Conservation (phyloP, 1,140 invertebrate species). For the Heliconius hewitsoni region DNA sequence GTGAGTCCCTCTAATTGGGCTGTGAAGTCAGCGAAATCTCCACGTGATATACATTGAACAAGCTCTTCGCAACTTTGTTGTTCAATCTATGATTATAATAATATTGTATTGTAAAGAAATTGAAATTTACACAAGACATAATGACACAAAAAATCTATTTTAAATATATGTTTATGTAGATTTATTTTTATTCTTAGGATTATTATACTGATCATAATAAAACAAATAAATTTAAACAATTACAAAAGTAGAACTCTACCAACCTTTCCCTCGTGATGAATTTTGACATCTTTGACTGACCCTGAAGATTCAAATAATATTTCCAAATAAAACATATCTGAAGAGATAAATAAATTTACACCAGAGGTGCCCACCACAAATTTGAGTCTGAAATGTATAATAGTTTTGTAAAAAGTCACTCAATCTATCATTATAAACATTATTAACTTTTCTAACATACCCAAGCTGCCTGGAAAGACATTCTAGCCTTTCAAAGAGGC, state of each 20-base stretch:
- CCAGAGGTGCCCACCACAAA: constrained; percentile 87
- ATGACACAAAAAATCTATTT: background rate
- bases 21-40: constrained; percentile 96
- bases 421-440: background rate
- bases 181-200: constrained; percentile 5
- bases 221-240: background rate
- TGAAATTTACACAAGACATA: background rate
- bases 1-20: constrained; percentile 94
- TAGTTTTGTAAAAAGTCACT: background rate
- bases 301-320: constrained; percentile 91
- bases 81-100: constrained; percentile 66
- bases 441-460: constrained; percentile 68
- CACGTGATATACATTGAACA: constrained; percentile 88
- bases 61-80: constrained; percentile 93
- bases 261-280: constrained; percentile 92
- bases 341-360: constrained; percentile 94
- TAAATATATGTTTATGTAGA: background rate
- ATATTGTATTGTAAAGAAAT: background rate
- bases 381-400: constrained; percentile 84
- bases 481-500: constrained; percentile 95
- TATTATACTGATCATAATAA: background rate
- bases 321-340: constrained; percentile 98
- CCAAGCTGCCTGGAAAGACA: constrained; percentile 94
- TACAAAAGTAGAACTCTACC: constrained; percentile 14
- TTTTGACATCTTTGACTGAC: constrained; percentile 94